Conservation (phyloP, 2,113 vertebrate species). For the Tauraco erythrolophus region DNA sequence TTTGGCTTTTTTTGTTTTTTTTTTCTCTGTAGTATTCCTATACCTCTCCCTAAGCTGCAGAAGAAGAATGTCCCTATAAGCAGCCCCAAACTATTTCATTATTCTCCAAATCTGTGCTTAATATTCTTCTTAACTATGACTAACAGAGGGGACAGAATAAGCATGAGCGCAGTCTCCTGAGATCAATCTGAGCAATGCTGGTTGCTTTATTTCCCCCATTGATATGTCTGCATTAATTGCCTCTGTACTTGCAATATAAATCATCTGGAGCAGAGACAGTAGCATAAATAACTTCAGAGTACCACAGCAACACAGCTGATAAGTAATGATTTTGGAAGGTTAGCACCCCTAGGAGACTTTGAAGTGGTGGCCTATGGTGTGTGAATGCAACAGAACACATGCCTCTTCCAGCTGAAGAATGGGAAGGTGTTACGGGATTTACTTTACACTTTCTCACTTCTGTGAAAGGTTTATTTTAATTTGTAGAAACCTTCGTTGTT, state of each 20-base stretch:
- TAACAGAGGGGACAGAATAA: not conserved
- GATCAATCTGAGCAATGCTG: not conserved
- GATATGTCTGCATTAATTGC: not conserved
- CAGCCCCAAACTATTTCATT: not conserved
- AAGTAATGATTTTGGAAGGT: not conserved
- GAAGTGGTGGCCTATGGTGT: not conserved
- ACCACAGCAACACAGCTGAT: not conserved
- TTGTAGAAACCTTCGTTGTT: not conserved
- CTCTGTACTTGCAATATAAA: not conserved
- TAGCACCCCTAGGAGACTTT: not conserved
- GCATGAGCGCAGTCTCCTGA: not conserved
- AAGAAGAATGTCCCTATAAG: not conserved
- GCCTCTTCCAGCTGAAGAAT: not conserved
- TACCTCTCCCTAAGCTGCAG: not conserved
- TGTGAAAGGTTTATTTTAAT: not conserved
- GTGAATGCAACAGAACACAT: not conserved
- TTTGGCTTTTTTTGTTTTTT: not conserved
- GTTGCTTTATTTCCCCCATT: not conserved
- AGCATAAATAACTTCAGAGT: not conserved
- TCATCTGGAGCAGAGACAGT: not conserved
- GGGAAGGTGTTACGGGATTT: not conserved
- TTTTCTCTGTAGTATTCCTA: not conserved
- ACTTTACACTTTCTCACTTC: not conserved
- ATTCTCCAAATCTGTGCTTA: constrained; percentile 1
- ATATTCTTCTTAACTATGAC: constrained; percentile 3